Percentiles rank a stretch among this genome's conserved stretches.
phyloP scores from a whole-genome alignment of 2,113 vertebrate genomes.

The Gambusia holbrooki region DNA sequence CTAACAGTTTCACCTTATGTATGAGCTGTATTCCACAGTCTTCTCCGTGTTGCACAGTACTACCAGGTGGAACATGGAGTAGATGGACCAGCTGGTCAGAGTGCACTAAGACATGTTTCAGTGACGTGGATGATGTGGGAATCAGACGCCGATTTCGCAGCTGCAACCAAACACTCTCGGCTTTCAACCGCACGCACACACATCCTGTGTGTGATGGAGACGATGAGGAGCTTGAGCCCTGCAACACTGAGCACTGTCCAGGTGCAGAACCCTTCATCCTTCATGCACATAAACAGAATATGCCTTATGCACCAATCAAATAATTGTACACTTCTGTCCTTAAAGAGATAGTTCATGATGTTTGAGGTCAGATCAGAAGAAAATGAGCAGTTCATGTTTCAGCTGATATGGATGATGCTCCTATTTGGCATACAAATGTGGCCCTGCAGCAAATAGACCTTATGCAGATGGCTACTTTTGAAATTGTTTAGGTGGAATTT shows the following conservation, averaged over 20 bases:
- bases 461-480: no score
- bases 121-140: constrained; percentile 78
- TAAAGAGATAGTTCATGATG: no score
- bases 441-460: no score
- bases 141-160: constrained; percentile 78
- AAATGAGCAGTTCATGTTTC: no score
- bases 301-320: no score
- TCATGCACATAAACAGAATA: no score
- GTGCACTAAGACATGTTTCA: constrained; percentile 88
- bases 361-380: no score
- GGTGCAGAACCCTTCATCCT: constrained; percentile 63
- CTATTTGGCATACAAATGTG: no score
- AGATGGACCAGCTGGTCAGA: constrained; percentile 85
- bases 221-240: constrained; percentile 81
- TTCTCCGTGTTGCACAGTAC: constrained; percentile 33
- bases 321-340: no score
- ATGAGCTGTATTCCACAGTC: background rate
- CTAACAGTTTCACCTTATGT: background rate
- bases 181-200: background rate
- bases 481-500: no score
- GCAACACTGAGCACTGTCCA: constrained; percentile 81
- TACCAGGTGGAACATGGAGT: constrained; percentile 72
- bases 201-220: constrained; percentile 77
- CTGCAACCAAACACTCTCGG: constrained; percentile 66
- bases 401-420: no score